These are phyloP conservation scores for Dendrocincla tyrannina DNA, from an alignment of 2,797 vertebrate species.

Conservation along the genomic window DNA sequence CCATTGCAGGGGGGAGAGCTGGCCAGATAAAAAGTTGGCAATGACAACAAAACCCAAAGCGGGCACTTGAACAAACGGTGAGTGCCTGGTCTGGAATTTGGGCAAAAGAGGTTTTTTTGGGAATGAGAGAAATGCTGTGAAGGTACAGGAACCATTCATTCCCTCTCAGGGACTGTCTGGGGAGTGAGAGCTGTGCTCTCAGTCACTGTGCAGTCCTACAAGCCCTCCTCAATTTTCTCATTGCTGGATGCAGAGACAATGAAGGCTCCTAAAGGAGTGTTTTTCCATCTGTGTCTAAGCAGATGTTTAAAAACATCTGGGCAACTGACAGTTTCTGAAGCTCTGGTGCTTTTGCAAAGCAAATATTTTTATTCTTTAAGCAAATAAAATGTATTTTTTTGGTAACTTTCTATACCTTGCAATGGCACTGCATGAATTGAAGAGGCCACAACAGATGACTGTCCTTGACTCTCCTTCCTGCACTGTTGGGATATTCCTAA, in stretches of 20 bases:
- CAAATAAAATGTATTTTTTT: background rate
- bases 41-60: background rate
- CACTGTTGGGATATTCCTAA: background rate
- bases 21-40: background rate
- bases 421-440: background rate
- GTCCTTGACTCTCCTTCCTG: background rate
- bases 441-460: background rate
- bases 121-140: background rate
- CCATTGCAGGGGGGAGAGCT: background rate
- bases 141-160: background rate
- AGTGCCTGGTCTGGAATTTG: background rate
- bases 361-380: background rate
- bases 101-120: background rate
- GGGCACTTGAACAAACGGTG: background rate
- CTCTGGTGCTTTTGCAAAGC: background rate
- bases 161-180: background rate
- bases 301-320: slow-evolving; percentile 42
- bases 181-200: background rate
- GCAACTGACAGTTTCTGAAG: background rate
- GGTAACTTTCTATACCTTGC: background rate
- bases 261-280: slow-evolving; percentile 34
- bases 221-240: background rate
- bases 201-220: background rate
- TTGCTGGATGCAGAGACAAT: slow-evolving; percentile 15
- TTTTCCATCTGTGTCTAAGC: slow-evolving; percentile 40